A percentile compares a stretch with the other conserved stretches of the same genome.
These are phyloP conservation scores for Parascotia fuliginaria DNA, from an alignment of 2,888 invertebrate species.

Conservation along the genomic window DNA sequence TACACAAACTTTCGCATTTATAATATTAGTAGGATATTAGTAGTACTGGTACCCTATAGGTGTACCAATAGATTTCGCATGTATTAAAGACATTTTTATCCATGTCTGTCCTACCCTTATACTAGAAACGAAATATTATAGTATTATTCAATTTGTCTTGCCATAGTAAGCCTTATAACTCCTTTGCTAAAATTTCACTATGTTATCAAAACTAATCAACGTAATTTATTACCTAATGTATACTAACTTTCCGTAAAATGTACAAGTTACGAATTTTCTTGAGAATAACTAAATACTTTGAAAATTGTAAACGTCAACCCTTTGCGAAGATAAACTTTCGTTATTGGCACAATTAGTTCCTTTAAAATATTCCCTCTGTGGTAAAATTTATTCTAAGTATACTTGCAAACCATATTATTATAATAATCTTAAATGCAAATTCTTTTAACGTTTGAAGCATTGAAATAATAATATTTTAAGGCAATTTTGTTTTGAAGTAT, in stretches of 20 bases:
- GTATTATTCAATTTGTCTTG: no score
- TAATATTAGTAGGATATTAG: no score
- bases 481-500: no score
- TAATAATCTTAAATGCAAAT: conserved; percentile 46
- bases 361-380: conserved; percentile 78
- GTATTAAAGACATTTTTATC: no score
- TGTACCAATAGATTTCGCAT: no score
- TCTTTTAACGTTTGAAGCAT: conserved; percentile 16
- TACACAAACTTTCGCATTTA: no score
- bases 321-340: conserved; percentile 66
- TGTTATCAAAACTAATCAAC: neutral
- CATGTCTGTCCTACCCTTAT: no score
- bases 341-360: conserved; percentile 69
- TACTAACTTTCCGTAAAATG: conserved; percentile 18
- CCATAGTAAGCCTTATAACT: no score
- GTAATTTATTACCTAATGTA: neutral
- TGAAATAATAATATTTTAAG: no score
- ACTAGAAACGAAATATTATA: no score
- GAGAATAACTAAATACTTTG: conserved; percentile 63
- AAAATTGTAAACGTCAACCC: conserved; percentile 61
- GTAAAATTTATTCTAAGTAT: conserved; percentile 41
- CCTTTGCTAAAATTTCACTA: neutral
- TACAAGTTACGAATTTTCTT: conserved; percentile 39
- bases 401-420: conserved; percentile 51
- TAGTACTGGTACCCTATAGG: no score